Percentiles rank a stretch among this genome's conserved stretches.
phyloP scores from a whole-genome alignment of 2,888 invertebrate genomes.

The Slavum lentiscoides region DNA sequence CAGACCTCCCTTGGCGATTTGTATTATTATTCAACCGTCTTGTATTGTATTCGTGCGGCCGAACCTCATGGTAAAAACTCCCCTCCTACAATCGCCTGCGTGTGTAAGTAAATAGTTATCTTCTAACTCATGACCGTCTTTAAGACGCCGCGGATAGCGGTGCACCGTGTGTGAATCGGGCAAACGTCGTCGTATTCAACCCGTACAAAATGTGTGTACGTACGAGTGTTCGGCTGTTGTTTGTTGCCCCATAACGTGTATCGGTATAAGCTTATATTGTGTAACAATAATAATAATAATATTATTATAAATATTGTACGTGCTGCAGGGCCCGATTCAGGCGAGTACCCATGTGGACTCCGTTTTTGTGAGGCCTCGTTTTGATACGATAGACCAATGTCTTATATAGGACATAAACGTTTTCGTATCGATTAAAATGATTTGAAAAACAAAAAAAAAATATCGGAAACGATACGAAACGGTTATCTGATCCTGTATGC shows the following conservation, averaged over 20 bases:
- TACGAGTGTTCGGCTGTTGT: not conserved
- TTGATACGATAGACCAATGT: too few species aligned
- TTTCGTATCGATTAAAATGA: too few species aligned
- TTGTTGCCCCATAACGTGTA: not conserved
- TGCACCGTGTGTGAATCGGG: conserved; percentile 19
- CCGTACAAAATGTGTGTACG: not conserved
- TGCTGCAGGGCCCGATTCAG: too few species aligned
- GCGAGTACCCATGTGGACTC: too few species aligned
- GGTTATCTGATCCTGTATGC: too few species aligned
- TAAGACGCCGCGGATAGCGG: not conserved
- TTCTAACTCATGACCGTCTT: conserved; percentile 4
- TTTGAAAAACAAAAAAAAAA: too few species aligned
- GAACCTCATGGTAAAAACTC: not conserved
- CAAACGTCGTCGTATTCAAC: not conserved
- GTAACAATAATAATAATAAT: too few species aligned
- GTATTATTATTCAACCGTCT: not conserved
- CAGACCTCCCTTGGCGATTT: conserved; percentile 10
- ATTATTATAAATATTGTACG: too few species aligned
- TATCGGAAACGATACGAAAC: too few species aligned
- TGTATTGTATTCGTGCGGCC: not conserved
- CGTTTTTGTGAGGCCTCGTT: too few species aligned
- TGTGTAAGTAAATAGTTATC: not conserved
- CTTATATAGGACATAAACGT: too few species aligned
- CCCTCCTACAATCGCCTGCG: not conserved
- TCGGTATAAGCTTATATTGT: not conserved